These are phyloP conservation scores for Cecropterus lyciades DNA, from an alignment of 1,140 invertebrate species.

Conservation along the genomic window DNA sequence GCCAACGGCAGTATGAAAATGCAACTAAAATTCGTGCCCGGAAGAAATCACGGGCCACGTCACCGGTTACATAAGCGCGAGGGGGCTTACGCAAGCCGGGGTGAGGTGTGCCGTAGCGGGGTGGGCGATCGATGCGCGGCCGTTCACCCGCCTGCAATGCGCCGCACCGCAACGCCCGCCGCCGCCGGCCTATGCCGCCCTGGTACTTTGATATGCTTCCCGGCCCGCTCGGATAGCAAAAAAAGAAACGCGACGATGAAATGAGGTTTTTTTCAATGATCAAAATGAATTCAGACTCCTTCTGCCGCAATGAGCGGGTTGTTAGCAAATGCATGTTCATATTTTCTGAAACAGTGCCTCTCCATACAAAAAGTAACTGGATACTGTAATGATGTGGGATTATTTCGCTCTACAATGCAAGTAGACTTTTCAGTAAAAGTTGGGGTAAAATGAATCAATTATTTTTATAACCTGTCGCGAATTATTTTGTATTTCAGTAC, in stretches of 20 bases:
- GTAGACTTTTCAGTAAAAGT: slow-evolving; percentile 24
- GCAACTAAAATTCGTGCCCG: slow-evolving; percentile 48
- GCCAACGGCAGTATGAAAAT: slow-evolving; percentile 19
- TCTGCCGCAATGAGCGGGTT: slow-evolving; percentile 30
- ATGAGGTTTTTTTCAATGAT: slow-evolving; percentile 31
- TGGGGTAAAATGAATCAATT: slow-evolving; percentile 16
- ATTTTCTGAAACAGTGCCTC: slow-evolving; percentile 36
- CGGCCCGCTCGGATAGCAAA: slow-evolving; percentile 29
- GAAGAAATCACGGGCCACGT: slow-evolving; percentile 68
- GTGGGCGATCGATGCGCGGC: slow-evolving; percentile 72
- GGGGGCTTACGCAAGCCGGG: slow-evolving; percentile 46
- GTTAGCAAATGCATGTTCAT: slow-evolving; percentile 28
- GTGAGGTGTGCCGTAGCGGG: slow-evolving; percentile 33
- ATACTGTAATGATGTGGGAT: slow-evolving; percentile 19
- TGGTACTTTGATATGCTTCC: slow-evolving; percentile 59
- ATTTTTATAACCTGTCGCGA: slow-evolving; percentile 2
- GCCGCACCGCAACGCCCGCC: slow-evolving; percentile 59
- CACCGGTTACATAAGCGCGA: slow-evolving; percentile 73
- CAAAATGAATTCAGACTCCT: slow-evolving; percentile 31
- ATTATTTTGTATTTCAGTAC: slow-evolving; percentile 2
- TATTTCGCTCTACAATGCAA: slow-evolving; percentile 22
- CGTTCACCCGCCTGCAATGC: slow-evolving; percentile 81
- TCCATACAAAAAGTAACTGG: slow-evolving; percentile 25
- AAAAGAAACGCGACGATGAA: slow-evolving; percentile 29
- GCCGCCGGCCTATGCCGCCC: slow-evolving; percentile 59